Base-by-base conservation (phyloP, 2,113 vertebrate species). In the Sceloporus undulatus region DNA sequence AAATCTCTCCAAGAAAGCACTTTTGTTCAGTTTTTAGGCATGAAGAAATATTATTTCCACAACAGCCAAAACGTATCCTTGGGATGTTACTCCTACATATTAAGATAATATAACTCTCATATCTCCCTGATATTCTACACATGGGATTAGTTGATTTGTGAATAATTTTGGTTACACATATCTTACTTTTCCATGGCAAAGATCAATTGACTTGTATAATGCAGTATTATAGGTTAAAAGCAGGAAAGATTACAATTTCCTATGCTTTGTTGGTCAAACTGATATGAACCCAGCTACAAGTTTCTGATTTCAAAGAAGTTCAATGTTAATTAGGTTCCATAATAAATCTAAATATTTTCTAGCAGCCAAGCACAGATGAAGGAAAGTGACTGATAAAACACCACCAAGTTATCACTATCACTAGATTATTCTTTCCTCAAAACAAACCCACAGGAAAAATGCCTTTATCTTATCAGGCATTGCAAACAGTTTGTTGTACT, bases 401-500 rank as follows among this genome's bases (percentile, higher is more conserved):
- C 82, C 83, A 71, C 18, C 5, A 16, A 79, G 38, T 91, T 94
- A 92, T 94, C 87, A 85, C 42, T 90, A 59, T 42, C 4, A 29
- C 65, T 88, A 91, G 92, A 93, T 91, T 68, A 82, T 52, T 48
- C 70, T 79, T 29, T 81, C n/a, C 10, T 1, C 3, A 52, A 84
- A 94, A 75, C 52, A 91, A 93, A 76, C 27, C 6, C 88, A 89
- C 88, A 95, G 92, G 91, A 93, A 93, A 95, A 95, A 88, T 3
- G 5, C 87, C 25, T 94, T 87, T 94, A 92, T 93, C 92, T 96
- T 94, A 94, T 93, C 91, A 87, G 84, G 90, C 90, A 93, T 83
- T 70, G 25, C 79, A 89, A 94, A 93, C 38, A 81, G 65, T 90
- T 92, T 93, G 65, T 91, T 93, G 79, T 82, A 87, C 86, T 91